phyloP scores from a whole-genome alignment of 2,113 vertebrate genomes.

The Neotragus pygmaeus region DNA sequence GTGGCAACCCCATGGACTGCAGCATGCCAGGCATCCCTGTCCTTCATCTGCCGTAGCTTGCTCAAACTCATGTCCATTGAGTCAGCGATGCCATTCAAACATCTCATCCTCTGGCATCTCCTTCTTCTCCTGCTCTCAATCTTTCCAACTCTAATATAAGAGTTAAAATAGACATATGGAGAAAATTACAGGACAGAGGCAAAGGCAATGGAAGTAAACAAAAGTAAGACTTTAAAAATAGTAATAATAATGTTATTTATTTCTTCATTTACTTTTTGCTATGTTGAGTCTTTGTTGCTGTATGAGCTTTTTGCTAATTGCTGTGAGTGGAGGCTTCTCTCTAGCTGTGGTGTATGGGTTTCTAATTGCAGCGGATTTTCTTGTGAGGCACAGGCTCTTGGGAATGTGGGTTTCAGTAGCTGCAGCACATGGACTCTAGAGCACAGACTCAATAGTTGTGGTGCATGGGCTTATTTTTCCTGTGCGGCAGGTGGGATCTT shows the following conservation, averaged over 20 bases:
- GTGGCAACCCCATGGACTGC: not conserved
- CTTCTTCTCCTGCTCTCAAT: not conserved
- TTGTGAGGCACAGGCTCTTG: not conserved
- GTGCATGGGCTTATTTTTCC: not conserved
- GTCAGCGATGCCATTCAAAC: not conserved
- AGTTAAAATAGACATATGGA: not conserved
- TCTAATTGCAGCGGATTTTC: not conserved
- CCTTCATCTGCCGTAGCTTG: not conserved
- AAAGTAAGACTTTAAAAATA: not conserved
- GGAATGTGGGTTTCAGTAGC: not conserved
- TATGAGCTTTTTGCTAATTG: not conserved
- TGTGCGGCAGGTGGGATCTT: not conserved
- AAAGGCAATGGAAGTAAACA: not conserved
- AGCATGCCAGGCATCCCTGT: not conserved
- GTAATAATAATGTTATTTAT: not conserved
- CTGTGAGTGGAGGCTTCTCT: not conserved
- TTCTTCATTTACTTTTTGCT: not conserved
- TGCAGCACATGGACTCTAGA: not conserved
- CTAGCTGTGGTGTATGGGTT: not conserved
- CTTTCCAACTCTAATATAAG: not conserved
- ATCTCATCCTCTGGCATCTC: not conserved
- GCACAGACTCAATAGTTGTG: not conserved
- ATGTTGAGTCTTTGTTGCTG: not conserved
- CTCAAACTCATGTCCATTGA: not conserved
- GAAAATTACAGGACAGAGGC: not conserved